Conservation (phyloP, 2,888 invertebrate genomes). For the Drosophila longiperda region DNA sequence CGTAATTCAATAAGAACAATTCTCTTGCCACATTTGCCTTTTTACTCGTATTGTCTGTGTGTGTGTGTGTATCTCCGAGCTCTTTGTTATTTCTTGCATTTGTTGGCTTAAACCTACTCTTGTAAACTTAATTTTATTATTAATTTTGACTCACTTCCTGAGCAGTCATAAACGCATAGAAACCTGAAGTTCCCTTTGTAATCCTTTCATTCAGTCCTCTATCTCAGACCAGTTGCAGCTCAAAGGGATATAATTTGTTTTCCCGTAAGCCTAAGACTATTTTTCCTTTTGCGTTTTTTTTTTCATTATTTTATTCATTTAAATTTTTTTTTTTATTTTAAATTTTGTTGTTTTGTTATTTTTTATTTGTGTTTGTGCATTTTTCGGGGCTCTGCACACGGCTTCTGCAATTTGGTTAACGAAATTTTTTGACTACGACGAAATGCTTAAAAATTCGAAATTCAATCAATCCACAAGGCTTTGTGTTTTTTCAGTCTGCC, state of each 20-base stretch:
- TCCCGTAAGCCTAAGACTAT: not conserved
- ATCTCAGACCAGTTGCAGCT: constrained; percentile 47
- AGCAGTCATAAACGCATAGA: constrained; percentile 14
- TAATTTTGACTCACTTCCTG: constrained; percentile 6
- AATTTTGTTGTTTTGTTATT: constrained; percentile 8
- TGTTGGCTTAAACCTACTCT: constrained; percentile 5
- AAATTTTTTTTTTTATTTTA: constrained; percentile 10
- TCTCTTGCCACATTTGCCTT: constrained; percentile 37
- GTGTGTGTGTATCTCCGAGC: not conserved
- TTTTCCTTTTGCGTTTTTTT: not conserved
- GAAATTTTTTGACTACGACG: constrained; percentile 71
- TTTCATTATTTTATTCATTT: not conserved
- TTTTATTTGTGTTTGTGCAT: constrained; percentile 34
- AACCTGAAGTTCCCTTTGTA: not conserved
- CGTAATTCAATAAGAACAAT: constrained; percentile 79
- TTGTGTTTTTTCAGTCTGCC: constrained; percentile 49
- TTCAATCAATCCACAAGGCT: constrained; percentile 74
- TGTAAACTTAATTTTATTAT: constrained; percentile 22
- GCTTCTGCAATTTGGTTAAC: constrained; percentile 61
- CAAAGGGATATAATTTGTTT: constrained; percentile 13
- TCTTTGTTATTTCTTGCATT: constrained; percentile 19
- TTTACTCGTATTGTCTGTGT: constrained; percentile 38
- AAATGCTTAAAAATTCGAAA: constrained; percentile 78
- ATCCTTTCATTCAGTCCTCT: constrained; percentile 39
- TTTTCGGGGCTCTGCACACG: constrained; percentile 54